These are phyloP conservation scores for Spisula subtruncata DNA, from an alignment of 2,888 invertebrate genomes.

Conservation along the genomic window DNA sequence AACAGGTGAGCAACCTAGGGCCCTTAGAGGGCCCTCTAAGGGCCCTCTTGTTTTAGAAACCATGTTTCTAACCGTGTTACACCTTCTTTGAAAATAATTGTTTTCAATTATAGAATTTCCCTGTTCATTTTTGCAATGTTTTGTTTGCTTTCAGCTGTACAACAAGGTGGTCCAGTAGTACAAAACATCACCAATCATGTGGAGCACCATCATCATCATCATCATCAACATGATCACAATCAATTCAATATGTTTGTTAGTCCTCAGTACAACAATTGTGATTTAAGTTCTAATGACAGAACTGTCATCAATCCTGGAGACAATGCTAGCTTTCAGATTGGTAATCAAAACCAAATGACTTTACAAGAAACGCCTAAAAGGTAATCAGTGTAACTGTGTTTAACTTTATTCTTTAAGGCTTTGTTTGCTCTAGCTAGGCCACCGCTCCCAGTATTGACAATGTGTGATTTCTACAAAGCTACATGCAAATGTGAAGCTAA, in stretches of 20 bases:
- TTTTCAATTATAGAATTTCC: not conserved
- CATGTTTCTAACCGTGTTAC: not conserved
- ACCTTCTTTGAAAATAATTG: not conserved
- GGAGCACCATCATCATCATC: no score
- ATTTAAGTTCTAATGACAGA: not conserved
- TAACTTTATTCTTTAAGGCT: not conserved
- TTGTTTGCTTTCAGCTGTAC: not conserved
- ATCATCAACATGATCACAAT: no score
- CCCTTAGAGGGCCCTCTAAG: no score
- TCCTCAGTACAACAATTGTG: not conserved
- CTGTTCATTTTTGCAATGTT: not conserved
- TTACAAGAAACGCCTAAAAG: not conserved
- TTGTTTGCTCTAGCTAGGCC: no score
- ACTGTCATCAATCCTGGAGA: not conserved
- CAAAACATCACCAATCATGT: not conserved
- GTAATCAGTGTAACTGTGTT: not conserved
- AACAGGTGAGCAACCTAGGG: no score
- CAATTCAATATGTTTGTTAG: no score
- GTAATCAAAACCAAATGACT: not conserved
- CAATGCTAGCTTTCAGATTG: not conserved
- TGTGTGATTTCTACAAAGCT: no score
- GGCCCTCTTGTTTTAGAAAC: not conserved
- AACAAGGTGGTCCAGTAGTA: not conserved
- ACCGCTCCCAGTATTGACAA: no score
- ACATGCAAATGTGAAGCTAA: no score